These are phyloP conservation scores for Eurytoma adleriae DNA, from an alignment of 2,888 invertebrate genomes.

Conservation along the genomic window DNA sequence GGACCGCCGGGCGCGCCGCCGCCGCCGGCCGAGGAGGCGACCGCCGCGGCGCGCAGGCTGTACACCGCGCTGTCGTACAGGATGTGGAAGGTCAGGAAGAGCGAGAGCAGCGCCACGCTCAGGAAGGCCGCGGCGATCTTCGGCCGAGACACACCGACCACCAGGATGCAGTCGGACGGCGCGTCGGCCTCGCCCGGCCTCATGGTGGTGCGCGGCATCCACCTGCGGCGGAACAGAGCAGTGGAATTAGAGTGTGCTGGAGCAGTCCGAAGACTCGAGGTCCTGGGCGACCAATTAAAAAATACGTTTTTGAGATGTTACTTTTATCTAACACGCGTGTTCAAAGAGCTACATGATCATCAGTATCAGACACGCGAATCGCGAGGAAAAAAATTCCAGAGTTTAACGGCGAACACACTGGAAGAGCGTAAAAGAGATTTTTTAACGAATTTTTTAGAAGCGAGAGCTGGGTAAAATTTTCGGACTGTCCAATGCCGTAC, in stretches of 20 bases:
- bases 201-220: conserved; percentile 89
- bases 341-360: background rate
- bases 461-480: too few relatives aligned
- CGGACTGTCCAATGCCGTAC: too few relatives aligned
- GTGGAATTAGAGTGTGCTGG: background rate
- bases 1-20: conserved; percentile 63
- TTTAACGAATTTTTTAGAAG: too few relatives aligned
- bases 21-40: conserved; percentile 55
- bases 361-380: too few relatives aligned
- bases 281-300: too few relatives aligned
- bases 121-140: conserved; percentile 89
- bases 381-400: too few relatives aligned
- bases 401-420: too few relatives aligned
- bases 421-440: too few relatives aligned
- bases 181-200: conserved; percentile 90
- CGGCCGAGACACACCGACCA: conserved; percentile 90
- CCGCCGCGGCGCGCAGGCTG: conserved; percentile 82
- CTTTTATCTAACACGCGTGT: background rate
- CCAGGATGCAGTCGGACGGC: conserved; percentile 89
- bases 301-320: conserved; percentile 2
- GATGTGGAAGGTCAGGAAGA: conserved; percentile 90
- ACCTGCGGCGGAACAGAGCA: conserved; percentile 78
- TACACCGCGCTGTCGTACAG: conserved; percentile 91
- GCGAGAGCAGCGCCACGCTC: conserved; percentile 87
- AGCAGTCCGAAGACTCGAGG: background rate